Evolutionary conservation across 2,888 invertebrate species (phyloP), one percentile per base, ranked within the genome.

Genomic region (Frankliniella fusca): DNA sequence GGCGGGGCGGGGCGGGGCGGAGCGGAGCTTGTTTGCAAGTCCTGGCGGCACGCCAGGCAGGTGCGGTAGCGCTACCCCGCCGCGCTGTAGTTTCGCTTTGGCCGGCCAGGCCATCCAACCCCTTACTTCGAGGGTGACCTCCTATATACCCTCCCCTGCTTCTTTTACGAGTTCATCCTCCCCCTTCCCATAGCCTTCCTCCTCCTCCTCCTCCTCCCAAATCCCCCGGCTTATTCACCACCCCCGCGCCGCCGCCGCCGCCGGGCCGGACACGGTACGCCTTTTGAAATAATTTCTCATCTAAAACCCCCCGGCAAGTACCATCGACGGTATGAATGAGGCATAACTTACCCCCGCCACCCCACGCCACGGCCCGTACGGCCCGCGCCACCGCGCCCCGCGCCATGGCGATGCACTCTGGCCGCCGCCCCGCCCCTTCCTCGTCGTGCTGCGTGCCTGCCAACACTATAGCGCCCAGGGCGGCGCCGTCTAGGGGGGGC

Each of bases 251-350:
- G 12, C 15, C 15, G 54, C 54, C 15, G 15, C 20, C 54, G 12
- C 15, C 15, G 54, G 15, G 20, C 18, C 15, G 38, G 38, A 38
- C 38, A 38, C 38, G 38, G 38, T 38, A 54, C 54, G 18, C 54
- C 15, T 54, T 54, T 54, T 54, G 54, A 54, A 70, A 70, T 70
- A 70, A 70, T 70, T 70, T 23, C 70, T 70, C 70, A 70, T 70
- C 70, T 23, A 20, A 23, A 70, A 23, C 70, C 70, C 23, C 70
- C 20, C 70, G 70, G 23, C 70, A 23, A 23, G 70, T 20, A 70
- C 70, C 70, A 54, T 54, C 54, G 54, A 9, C 54, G 12, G 70
- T 23, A 70, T 70, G 70, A 70, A 70, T 70, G 70, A 70, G 70
- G 70, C 70, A 70, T 70, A 70, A 70, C 70, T 70, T 70, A n/a